Conservation (phyloP, 2,888 invertebrate species). For the Heteropelma amictum region DNA sequence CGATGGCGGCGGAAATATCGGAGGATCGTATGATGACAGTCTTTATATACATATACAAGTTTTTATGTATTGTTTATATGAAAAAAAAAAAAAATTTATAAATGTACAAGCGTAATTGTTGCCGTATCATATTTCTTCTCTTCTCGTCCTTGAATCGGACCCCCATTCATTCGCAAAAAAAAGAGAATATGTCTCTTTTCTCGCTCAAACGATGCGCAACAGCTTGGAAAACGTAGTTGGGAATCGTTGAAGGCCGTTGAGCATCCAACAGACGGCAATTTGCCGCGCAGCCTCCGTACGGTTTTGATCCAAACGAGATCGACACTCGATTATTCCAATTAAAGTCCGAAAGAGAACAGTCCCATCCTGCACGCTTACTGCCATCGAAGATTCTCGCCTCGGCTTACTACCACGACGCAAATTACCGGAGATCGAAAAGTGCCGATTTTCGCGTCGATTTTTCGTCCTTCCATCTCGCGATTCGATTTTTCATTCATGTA, state of each 20-base stretch:
- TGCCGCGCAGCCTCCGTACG: slow-evolving; percentile 41
- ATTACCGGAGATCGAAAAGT: slow-evolving; percentile 13
- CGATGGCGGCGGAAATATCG: slow-evolving; percentile 13
- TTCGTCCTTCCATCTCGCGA: neutral
- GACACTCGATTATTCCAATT: slow-evolving; percentile 71
- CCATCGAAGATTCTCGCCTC: neutral
- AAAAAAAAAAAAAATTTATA: neutral
- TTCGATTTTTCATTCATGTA: slow-evolving; percentile 12
- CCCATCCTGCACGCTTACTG: neutral
- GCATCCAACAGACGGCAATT: slow-evolving; percentile 41
- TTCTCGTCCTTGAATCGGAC: neutral
- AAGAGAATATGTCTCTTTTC: neutral
- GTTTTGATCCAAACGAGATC: slow-evolving; percentile 71
- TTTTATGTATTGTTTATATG: neutral
- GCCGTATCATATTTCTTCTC: no score
- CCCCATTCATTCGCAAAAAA: neutral
- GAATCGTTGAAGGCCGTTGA: slow-evolving; percentile 21
- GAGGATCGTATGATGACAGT: neutral
- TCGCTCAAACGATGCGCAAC: neutral
- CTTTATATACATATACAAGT: neutral
- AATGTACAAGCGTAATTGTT: no score
- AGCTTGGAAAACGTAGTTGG: slow-evolving; percentile 14
- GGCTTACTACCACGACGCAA: neutral
- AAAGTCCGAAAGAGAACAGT: slow-evolving; percentile 53
- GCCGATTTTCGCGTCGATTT: slow-evolving; percentile 46